Evolutionary conservation across 2,113 vertebrate species (phyloP), one percentile per base, ranked within the genome.

Genomic region (Passerina amoena): DNA sequence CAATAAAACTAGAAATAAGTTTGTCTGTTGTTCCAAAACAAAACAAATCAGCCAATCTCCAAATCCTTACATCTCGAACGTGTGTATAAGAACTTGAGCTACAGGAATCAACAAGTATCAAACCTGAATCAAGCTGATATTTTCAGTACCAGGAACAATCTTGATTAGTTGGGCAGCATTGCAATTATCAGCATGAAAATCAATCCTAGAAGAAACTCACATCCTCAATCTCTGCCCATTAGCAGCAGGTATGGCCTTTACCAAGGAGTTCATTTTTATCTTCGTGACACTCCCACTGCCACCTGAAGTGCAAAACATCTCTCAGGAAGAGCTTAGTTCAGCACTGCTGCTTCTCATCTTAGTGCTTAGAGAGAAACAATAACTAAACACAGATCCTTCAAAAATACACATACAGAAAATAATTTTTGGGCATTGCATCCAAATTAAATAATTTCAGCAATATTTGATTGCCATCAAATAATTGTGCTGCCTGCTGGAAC

Each of bases 1-100:
- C 70, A 80, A 94, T 75, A 77, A 42, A 82, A 86, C 31, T 57
- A 56, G 69, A 95, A 90, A 91, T 82, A 82, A 27, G 1, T 75
- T 70, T 92, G 66, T 92, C 78, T 90, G 25, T 82, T 92, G 45
- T 64, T 95, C 65, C 57, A 71, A 90, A 88, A 27, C 22, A 73
- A 81, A 83, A 10, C n/a, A 37, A 59, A 69, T 21, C 42, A 65
- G 21, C 0, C 24, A 37, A 23, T 42, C 38, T 35, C 45, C 64
- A 73, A 63, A 72, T 53, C 82, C 50, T 88, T 69, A 24, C 6
- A 14, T 81, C 60, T 61, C 10, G 4, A 61, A 30, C 25, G 10
- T 9, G 35, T 56, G 33, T 33, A 14, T 57, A 60, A 51, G 70
- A 81, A 73, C 59, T 12, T 40, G 77, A 86, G 56, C 65, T 53